Evolutionary conservation across 2,888 invertebrate species (phyloP).

Genomic region (Pilophorus perplexus): DNA sequence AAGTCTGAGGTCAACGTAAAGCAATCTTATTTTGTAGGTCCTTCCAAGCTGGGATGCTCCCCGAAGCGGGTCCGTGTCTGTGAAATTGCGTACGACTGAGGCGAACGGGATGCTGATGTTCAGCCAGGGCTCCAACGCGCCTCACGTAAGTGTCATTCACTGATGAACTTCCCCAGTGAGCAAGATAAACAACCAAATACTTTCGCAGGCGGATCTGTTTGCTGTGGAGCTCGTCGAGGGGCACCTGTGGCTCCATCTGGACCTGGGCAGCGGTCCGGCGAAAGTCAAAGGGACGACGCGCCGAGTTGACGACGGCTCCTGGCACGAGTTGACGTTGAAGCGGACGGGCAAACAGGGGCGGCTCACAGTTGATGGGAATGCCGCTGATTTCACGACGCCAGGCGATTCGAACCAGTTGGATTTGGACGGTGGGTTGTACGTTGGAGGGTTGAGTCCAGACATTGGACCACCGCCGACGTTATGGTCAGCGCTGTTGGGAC

Average conservation of each 20-base stretch:
- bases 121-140: slow-evolving; percentile 67
- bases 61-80: slow-evolving; percentile 82
- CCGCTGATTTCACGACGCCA: slow-evolving; percentile 83
- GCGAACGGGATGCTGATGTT: slow-evolving; percentile 90
- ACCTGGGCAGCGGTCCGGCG: slow-evolving; percentile 86
- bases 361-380: slow-evolving; percentile 83
- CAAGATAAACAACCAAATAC: background rate
- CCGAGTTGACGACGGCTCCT: slow-evolving; percentile 84
- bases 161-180: background rate
- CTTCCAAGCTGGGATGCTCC: slow-evolving; percentile 90
- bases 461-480: slow-evolving; percentile 68
- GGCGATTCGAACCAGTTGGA: slow-evolving; percentile 85
- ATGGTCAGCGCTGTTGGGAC: slow-evolving; percentile 85
- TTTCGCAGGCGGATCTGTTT: slow-evolving; percentile 76
- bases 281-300: slow-evolving; percentile 78
- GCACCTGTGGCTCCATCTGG: slow-evolving; percentile 87
- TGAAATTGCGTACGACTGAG: slow-evolving; percentile 94
- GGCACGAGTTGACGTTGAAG: slow-evolving; percentile 86
- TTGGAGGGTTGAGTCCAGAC: slow-evolving; percentile 83
- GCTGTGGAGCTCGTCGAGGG: slow-evolving; percentile 93
- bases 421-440: slow-evolving; percentile 80
- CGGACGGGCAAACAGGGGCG: slow-evolving; percentile 79
- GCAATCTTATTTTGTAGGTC: too few species aligned
- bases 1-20: too few species aligned
- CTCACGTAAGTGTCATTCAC: slow-evolving; percentile 57